Evolutionary conservation across 2,888 invertebrate species (phyloP).

Genomic region (Physocephala rufipes): DNA sequence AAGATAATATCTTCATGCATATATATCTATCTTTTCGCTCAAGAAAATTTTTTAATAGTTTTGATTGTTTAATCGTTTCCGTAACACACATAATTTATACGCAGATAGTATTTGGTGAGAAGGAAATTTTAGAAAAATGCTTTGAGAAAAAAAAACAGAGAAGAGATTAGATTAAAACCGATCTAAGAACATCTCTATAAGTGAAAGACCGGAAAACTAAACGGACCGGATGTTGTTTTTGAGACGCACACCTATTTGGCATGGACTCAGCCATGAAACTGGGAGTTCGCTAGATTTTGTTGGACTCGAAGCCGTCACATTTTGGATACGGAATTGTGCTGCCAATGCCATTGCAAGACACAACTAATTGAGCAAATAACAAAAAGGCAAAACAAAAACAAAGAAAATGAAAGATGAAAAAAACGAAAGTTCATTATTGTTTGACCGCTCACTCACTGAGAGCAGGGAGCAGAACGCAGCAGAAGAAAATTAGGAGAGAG

Average conservation of each 20-base stretch:
- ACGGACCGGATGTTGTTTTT: slow-evolving; percentile 26
- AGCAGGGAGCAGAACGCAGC: neutral
- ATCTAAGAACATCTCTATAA: slow-evolving; percentile 11
- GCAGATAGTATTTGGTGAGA: slow-evolving; percentile 1
- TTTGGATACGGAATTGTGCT: slow-evolving; percentile 49
- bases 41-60: slow-evolving; percentile 22
- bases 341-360: slow-evolving; percentile 46
- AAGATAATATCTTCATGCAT: neutral
- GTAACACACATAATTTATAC: slow-evolving; percentile 10
- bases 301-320: slow-evolving; percentile 38
- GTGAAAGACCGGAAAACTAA: slow-evolving; percentile 29
- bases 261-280: slow-evolving; percentile 63
- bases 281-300: slow-evolving; percentile 49
- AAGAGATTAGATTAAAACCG: slow-evolving; percentile 21
- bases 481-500: no score
- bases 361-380: slow-evolving; percentile 22
- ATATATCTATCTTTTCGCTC: slow-evolving; percentile 15
- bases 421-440: slow-evolving; percentile 34
- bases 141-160: neutral
- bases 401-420: no score
- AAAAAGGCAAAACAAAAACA: slow-evolving; percentile 28
- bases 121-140: neutral
- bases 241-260: slow-evolving; percentile 58
- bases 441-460: slow-evolving; percentile 25
- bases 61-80: slow-evolving; percentile 8